phyloP scores from a whole-genome alignment of 2,113 vertebrate species.

The Rutilus rutilus region DNA sequence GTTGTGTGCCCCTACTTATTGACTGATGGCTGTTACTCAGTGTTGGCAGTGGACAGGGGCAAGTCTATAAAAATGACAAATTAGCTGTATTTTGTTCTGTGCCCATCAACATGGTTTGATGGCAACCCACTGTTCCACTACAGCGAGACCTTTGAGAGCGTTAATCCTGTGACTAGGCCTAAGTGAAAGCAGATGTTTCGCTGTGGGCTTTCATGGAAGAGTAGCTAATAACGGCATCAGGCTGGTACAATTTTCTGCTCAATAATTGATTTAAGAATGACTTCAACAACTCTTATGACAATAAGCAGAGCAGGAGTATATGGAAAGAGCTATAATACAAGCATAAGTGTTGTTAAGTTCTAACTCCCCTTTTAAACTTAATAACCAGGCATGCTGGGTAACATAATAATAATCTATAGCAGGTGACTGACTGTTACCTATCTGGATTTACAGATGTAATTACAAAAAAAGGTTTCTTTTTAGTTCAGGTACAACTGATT shows the following conservation, averaged over 20 bases:
- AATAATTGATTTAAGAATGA: conserved; percentile 9
- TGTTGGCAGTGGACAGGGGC: not conserved
- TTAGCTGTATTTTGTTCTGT: not conserved
- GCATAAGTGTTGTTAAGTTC: not conserved
- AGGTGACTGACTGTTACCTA: not conserved
- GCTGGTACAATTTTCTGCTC: not conserved
- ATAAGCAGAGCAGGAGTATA: not conserved
- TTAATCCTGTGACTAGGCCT: not conserved
- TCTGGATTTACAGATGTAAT: not conserved
- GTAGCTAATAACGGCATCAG: not conserved
- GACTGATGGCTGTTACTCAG: conserved; percentile 1
- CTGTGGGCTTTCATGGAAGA: not conserved
- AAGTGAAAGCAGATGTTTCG: not conserved
- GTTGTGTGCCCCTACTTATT: conserved; percentile 48
- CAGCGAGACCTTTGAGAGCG: not conserved
- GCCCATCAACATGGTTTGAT: not conserved
- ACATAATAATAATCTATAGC: not conserved
- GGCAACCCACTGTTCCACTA: not conserved
- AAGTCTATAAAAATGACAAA: conserved; percentile 12
- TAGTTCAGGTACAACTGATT: not conserved
- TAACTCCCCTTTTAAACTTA: conserved; percentile 2
- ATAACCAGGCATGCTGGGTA: not conserved
- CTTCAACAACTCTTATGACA: not conserved
- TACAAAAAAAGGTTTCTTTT: not conserved
- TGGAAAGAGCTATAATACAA: not conserved